Percentiles rank a stretch among this genome's conserved stretches.
phyloP scores from a whole-genome alignment of 2,888 invertebrate genomes.

The Lamellibrachia satsuma region DNA sequence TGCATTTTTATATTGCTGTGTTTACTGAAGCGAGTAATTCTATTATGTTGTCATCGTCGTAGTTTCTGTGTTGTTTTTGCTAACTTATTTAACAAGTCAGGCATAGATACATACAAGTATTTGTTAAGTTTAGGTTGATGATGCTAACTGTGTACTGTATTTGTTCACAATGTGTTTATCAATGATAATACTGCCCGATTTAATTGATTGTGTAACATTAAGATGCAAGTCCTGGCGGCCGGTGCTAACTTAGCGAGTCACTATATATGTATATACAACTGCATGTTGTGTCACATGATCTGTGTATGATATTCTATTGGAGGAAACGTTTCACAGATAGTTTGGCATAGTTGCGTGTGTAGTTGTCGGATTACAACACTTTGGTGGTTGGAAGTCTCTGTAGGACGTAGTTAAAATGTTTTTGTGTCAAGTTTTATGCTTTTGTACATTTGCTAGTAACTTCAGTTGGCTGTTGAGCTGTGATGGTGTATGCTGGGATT shows the following conservation, averaged over 20 bases:
- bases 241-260: conserved; percentile 4
- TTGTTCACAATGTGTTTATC: background rate
- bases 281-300: background rate
- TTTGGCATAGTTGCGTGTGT: background rate
- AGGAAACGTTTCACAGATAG: background rate
- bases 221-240: background rate
- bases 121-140: background rate
- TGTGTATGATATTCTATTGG: background rate
- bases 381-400: background rate
- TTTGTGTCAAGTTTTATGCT: background rate
- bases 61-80: background rate
- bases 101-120: background rate
- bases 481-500: background rate
- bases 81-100: background rate
- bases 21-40: background rate
- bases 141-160: background rate
- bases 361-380: background rate
- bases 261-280: conserved; percentile 2
- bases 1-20: conserved; percentile 7
- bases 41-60: background rate
- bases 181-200: background rate
- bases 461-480: background rate
- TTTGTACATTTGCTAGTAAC: conserved; percentile 4
- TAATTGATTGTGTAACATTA: background rate
- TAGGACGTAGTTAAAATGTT: background rate